These are phyloP conservation scores for Papilio gigon DNA, from an alignment of 2,888 invertebrate genomes.

Conservation along the genomic window DNA sequence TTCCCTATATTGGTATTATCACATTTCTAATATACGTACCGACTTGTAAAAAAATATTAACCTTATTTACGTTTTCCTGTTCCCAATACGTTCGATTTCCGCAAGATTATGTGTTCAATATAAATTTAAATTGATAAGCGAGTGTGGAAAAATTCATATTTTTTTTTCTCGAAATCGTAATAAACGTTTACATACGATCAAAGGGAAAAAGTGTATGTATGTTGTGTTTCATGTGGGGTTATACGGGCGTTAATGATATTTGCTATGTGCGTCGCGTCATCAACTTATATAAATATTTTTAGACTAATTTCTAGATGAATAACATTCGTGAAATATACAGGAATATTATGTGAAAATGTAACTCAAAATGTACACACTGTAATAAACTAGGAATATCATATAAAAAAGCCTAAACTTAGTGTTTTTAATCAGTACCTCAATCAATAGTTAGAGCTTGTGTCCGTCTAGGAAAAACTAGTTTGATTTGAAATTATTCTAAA, in stretches of 20 bases:
- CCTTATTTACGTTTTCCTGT: background rate
- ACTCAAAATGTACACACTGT: no score
- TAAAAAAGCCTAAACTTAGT: no score
- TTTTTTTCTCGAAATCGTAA: conserved; percentile 12
- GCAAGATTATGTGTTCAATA: conserved; percentile 15
- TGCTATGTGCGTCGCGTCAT: background rate
- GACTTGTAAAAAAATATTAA: no score
- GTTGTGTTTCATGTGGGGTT: background rate
- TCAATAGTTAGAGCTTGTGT: no score
- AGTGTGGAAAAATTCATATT: background rate
- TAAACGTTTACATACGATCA: conserved; percentile 12
- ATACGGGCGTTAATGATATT: background rate
- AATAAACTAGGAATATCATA: no score
- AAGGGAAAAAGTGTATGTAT: conserved; percentile 6
- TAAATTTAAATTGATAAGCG: conserved; percentile 9
- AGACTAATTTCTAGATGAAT: background rate
- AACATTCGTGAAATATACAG: background rate
- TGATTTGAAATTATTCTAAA: no score
- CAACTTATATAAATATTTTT: background rate
- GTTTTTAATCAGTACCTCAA: no score
- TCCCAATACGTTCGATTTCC: conserved; percentile 12
- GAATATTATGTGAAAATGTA: no score
- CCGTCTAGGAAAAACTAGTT: no score
- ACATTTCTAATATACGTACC: no score
- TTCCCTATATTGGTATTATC: no score